Base-by-base conservation (phyloP, 35 echinoderm and acorn worm genomes). In the Stichopus chloronotus region DNA sequence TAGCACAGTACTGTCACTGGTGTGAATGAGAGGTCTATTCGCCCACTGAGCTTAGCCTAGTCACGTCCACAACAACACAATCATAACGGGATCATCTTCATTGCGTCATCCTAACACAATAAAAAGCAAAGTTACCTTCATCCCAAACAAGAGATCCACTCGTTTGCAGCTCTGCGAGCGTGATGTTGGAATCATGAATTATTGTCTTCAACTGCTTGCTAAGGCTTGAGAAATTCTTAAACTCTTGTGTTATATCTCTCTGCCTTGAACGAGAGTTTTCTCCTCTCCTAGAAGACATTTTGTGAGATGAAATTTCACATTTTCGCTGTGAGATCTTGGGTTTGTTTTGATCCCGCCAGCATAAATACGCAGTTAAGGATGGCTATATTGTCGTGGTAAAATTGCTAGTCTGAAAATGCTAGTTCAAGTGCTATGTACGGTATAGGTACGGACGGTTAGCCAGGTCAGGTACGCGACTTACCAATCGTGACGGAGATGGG, bases 201-300 rank as follows among this genome's bases (percentile, higher is more conserved):
- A 96, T 91, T 53, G 78, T 94, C 81, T 96, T 96, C 77, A 96
- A 54, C 53, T 93, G 95, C 78, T 94, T 96, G 17, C 92, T 94
- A 19, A 96, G 88, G 25, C 88, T 91, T 76, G 77, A 58, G 87
- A 96, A 96, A 57, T 94, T 93, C 56, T 93, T 94, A 63, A 96
- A 90, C 87, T 94, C 95, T 52, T 93, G 60, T 17, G 95, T 23
- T 16, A 96, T 25, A 90, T 96, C 95, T 54, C 95, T 71, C 54
- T 69, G 81, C 78, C 79, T 94, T 30, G 95, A 72, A 55, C 95
- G 92, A 79, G 95, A 94, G 58, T 85, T 78, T 19, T 76, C 78
- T 55, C 82, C 86, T 55, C 95, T 74, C 93, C 88, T 83, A 14
- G 76, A 58, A 63, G 93, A 86, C 93, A 94, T 94, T 90, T 90